Conservation (phyloP, 2,797 vertebrate species). For the Poecilia picta region DNA sequence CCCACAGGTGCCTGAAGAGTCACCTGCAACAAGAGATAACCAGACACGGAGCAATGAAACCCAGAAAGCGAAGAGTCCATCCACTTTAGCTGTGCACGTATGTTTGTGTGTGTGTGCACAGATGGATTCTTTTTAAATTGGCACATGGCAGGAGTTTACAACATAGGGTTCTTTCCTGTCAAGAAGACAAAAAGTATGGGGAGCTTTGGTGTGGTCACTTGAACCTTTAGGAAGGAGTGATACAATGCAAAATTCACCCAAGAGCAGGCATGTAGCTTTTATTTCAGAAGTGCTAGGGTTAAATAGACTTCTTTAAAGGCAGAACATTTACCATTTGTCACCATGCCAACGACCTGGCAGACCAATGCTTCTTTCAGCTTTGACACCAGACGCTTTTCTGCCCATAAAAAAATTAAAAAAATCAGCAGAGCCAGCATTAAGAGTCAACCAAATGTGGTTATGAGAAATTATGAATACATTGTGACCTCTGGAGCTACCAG, state of each 20-base stretch:
- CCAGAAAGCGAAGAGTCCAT: conserved; percentile 20
- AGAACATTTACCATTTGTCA: conserved; percentile 50
- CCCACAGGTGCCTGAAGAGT: conserved; percentile 88
- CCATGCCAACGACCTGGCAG: conserved; percentile 61
- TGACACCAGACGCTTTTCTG: conserved; percentile 62
- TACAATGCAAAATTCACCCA: conserved; percentile 70
- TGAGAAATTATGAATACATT: conserved; percentile 61
- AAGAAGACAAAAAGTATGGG: conserved; percentile 30
- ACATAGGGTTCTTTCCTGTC: conserved; percentile 26
- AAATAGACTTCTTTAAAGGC: conserved; percentile 13
- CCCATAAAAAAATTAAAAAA: conserved; percentile 51
- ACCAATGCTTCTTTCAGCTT: conserved; percentile 57
- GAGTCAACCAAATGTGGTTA: conserved; percentile 71
- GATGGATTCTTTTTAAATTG: conserved; percentile 32
- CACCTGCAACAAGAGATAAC: conserved; percentile 80
- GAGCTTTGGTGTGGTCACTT: conserved; percentile 33
- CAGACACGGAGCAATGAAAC: conserved; percentile 39
- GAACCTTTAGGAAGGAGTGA: conserved; percentile 48
- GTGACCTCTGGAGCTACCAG: conserved; percentile 59
- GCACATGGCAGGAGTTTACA: conserved; percentile 33
- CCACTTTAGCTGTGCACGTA: conserved; percentile 3
- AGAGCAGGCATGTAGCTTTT: conserved; percentile 38
- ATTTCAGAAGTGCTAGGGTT: conserved; percentile 16
- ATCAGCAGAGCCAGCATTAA: conserved; percentile 58
- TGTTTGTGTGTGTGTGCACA: conserved; percentile 7